These are phyloP conservation scores for Caenorhabditis sp. DNA, from an alignment of 2,888 invertebrate genomes.

Conservation along the genomic window DNA sequence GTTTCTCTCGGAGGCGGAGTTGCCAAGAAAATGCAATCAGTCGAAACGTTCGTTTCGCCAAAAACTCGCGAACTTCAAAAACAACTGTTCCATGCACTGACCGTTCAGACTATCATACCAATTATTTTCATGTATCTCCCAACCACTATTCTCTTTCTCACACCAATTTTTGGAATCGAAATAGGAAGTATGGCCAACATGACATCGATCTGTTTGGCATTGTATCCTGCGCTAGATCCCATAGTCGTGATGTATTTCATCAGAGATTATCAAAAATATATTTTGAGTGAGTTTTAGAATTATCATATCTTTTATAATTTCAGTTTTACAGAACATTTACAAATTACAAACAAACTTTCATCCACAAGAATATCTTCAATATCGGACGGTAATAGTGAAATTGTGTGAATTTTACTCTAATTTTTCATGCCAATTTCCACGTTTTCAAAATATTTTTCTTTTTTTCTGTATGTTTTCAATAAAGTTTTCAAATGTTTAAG, in stretches of 20 bases:
- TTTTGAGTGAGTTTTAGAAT: slow-evolving; percentile 7
- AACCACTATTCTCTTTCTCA: slow-evolving; percentile 20
- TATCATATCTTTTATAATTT: too few relatives aligned
- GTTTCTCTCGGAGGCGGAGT: slow-evolving; percentile 16
- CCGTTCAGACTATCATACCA: slow-evolving; percentile 23
- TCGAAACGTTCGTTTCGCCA: slow-evolving; percentile 2
- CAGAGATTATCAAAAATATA: slow-evolving; percentile 14
- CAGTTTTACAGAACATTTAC: too few relatives aligned
- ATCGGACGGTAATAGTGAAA: too few relatives aligned
- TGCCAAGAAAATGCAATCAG: slow-evolving; percentile 15
- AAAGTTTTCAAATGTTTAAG: too few relatives aligned
- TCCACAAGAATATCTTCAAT: too few relatives aligned
- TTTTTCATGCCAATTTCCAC: too few relatives aligned
- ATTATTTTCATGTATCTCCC: slow-evolving; percentile 31
- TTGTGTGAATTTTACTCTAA: too few relatives aligned
- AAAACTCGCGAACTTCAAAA: slow-evolving; percentile 26
- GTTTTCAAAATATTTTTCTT: too few relatives aligned
- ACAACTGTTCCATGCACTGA: slow-evolving; percentile 25
- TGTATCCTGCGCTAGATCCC: slow-evolving; percentile 35
- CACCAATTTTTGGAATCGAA: slow-evolving; percentile 22
- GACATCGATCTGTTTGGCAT: slow-evolving; percentile 25
- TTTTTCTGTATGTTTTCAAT: too few relatives aligned
- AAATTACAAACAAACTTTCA: too few relatives aligned
- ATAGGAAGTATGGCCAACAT: slow-evolving; percentile 29
- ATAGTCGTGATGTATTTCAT: slow-evolving; percentile 31